Base-by-base conservation (phyloP, 2,797 vertebrate species). In the Peromyscus nudipes region DNA sequence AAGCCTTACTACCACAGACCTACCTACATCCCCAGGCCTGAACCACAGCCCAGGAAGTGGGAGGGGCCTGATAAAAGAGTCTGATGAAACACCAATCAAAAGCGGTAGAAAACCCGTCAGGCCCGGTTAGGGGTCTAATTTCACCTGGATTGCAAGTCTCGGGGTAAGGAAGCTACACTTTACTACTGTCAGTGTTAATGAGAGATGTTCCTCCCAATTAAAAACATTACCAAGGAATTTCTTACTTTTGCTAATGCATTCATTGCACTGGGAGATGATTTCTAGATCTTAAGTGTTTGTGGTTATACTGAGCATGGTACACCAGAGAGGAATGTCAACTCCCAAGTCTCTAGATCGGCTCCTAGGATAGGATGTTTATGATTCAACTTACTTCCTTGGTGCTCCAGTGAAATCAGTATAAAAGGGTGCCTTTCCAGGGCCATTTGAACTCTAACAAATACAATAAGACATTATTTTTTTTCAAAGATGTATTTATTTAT, bases 81-180 rank as follows among this genome's bases (percentile, higher is more conserved):
- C 2, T 65, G 37, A 79, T 29, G 65, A 95, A 82, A 21, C 71
- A 60, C 80, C 19, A 89, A 23, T 34, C 34, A 13, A 52, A 52
- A 52, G 2, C 34, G n/a, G 43, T 23, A 88, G 16, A 79, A 93
- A 76, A 52, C 27, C 55, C 5, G 10, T 86, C 29, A 65, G 52
- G n/a, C 11, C 85, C 25, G 27, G 16, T 43, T 49, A 67, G 55
- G 25, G 80, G 40, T 4, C 76, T 60, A 25, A 10, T 10, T 91
- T 92, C 92, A 73, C 77, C 57, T 89, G 64, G 71, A 96, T 92
- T 92, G 94, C 71, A 91, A 37, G 43, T n/a, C 13, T 93, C 81
- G 31, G 85, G 29, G 65, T 85, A 94, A 94, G 29, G 92, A 95
- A 94, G 55, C 40, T 64, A 55, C 37, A 37, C 95, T 85, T 93